Evolutionary conservation across 2,888 invertebrate species (phyloP), one percentile per base, ranked within the genome.

Genomic region (Agriopis marginaria): DNA sequence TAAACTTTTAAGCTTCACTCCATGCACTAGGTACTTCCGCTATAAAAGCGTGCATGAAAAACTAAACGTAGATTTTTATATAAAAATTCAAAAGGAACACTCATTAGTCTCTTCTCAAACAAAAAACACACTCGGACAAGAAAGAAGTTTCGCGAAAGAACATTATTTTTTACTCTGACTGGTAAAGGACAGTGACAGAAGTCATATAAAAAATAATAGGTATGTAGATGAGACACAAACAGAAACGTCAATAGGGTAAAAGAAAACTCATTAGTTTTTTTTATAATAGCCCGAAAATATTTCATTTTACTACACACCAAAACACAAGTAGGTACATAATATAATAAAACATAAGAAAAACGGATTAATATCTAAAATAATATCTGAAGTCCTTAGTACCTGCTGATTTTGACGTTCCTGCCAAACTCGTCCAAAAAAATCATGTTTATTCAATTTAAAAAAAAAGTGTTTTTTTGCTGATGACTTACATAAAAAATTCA

Each of bases 101-200:
- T 62, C 66, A 62, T 67, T 58, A 58, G 40, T 53, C 9, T 66
- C 17, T 66, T 45, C 14, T 14, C 62, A 42, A 61, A 45, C 56
- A 68, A 61, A 61, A 42, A 45, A 67, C 14, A 62, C 23, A 58
- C 32, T 58, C 62, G 23, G 17, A 53, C 11, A 10, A 53, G 50
- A 40, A 42, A 45, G 53, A 40, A 44, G 23, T 54, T 63, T 59
- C 53, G 14, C 23, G n/a, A 54, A 63, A 66, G 61, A 62, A 67
- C 73, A 71, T 77, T 74, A 75, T 63, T 77, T 81, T 82, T 80
- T 81, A 81, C 77, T 77, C 74, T 74, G 72, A 73, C 66, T 78
- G 77, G 75, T 77, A 76, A 78, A 76, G 77, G 74, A 78, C 74
- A 80, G 76, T 75, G 73, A 73, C 70, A 66, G 66, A 73, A 63